Percentiles rank a stretch among this genome's conserved stretches.
These are phyloP conservation scores for Calcarius lapponicus DNA, from an alignment of 2,797 vertebrate genomes.

Conservation along the genomic window DNA sequence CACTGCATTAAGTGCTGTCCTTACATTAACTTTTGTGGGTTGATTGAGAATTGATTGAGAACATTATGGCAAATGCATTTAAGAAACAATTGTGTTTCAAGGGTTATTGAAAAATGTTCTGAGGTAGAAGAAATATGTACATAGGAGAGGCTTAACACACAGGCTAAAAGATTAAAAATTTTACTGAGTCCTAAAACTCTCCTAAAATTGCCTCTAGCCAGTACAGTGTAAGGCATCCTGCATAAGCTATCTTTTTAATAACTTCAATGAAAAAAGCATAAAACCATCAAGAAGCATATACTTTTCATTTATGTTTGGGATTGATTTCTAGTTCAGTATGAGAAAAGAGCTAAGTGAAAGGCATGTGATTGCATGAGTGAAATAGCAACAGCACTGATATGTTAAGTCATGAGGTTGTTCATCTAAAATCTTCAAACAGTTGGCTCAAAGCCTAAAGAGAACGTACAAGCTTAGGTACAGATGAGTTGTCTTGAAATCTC, in stretches of 20 bases:
- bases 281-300: not conserved
- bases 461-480: not conserved
- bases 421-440: conserved; percentile 41
- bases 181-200: not conserved
- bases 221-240: not conserved
- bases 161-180: not conserved
- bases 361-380: not conserved
- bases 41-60: not conserved
- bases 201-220: not conserved
- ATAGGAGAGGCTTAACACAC: not conserved
- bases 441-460: conserved; percentile 36
- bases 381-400: not conserved
- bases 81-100: not conserved
- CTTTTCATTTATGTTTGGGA: conserved; percentile 24
- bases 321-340: not conserved
- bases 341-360: conserved; percentile 4
- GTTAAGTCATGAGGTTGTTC: not conserved
- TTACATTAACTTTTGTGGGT: not conserved
- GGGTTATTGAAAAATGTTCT: not conserved
- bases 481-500: not conserved
- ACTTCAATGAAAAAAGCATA: not conserved
- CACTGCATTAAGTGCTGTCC: not conserved
- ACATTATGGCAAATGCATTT: not conserved
- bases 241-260: not conserved
- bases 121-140: not conserved